Evolutionary conservation across 2,797 vertebrate species (phyloP).

Genomic region (Microcaecilia unicolor): DNA sequence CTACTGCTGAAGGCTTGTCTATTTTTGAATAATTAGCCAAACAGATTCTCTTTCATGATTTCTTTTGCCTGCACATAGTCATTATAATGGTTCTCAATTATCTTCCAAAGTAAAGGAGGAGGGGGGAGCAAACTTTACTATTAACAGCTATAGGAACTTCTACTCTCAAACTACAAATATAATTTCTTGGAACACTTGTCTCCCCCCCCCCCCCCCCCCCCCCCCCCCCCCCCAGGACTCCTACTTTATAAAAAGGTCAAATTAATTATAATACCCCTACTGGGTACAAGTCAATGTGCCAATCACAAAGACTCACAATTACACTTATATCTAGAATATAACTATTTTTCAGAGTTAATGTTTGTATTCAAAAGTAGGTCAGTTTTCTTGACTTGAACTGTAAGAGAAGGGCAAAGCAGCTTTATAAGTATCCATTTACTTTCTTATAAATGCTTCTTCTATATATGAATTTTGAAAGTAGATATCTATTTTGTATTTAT

Average conservation of each 20-base stretch:
- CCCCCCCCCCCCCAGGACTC: slow-evolving; percentile 41
- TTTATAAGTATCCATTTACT: too few relatives aligned
- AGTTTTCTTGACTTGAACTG: slow-evolving; percentile 3
- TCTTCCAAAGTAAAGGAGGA: slow-evolving; percentile 37
- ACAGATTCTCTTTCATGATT: slow-evolving; percentile 12
- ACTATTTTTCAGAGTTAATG: slow-evolving; percentile 18
- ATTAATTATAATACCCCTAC: slow-evolving; percentile 56
- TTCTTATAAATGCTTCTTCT: too few relatives aligned
- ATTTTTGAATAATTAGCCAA: slow-evolving; percentile 29
- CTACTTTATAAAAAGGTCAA: slow-evolving; percentile 60
- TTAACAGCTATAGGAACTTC: slow-evolving; percentile 50
- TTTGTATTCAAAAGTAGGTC: not conserved
- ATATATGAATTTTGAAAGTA: too few relatives aligned
- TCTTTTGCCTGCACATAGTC: slow-evolving; percentile 14
- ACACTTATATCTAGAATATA: slow-evolving; percentile 22
- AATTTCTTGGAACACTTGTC: slow-evolving; percentile 56
- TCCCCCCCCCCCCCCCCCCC: slow-evolving; percentile 45
- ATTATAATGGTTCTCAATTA: slow-evolving; percentile 50
- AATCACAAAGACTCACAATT: slow-evolving; percentile 30
- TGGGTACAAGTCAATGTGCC: slow-evolving; percentile 52
- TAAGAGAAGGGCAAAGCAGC: not conserved
- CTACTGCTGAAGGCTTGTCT: slow-evolving; percentile 9
- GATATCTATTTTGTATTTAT: too few relatives aligned
- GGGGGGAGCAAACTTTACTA: slow-evolving; percentile 35
- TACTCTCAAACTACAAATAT: slow-evolving; percentile 54